Evolutionary conservation across 1,140 invertebrate species (phyloP), one percentile per base, ranked within the genome.

Genomic region (Atta colombica): DNA sequence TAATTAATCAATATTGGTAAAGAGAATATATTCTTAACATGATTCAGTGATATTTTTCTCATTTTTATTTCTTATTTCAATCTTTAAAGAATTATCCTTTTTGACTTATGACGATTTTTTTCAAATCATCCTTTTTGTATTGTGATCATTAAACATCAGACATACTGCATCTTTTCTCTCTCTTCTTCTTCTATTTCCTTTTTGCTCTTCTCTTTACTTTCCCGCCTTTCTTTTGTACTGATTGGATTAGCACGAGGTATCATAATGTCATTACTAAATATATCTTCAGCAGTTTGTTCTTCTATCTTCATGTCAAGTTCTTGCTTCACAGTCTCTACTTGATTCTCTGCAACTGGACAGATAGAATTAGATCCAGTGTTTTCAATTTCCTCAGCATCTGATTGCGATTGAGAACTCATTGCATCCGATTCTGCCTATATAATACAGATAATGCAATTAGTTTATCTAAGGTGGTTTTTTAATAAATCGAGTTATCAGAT

Each of bases 91-190:
- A 45, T 45, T 2, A 45, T 45, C 8, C 39, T 45, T 45, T 45
- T 45, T 45, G 10, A 45, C 2, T 45, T 45, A 45, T 45, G 8
- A 10, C 35, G 8, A 45, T 45, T 10, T 10, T 45, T 45, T 45
- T 45, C 39, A 45, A 45, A 45, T 0, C 8, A 45, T 10, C 2
- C 39, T 45, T 45, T 45, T 45, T 45, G 10, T 45, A 1, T 45
- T 10, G 0, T 10, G 2, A 45, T 45, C 10, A 45, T 45, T 45
- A 45, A 39, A 69, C 0, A 3, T 49, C 16, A 75, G 74, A 69
- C 97, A 96, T 95, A 98, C 98, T 98, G 98, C 98, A 99, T 99
- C 93, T 98, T 98, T 94, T 99, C 98, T 88, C 98, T 95, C 94
- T 98, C 98, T 92, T 98, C 98, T 94, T 98, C 98, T 94, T 99